phyloP scores from a whole-genome alignment of 2,113 vertebrate species.

The Otus sunia region DNA sequence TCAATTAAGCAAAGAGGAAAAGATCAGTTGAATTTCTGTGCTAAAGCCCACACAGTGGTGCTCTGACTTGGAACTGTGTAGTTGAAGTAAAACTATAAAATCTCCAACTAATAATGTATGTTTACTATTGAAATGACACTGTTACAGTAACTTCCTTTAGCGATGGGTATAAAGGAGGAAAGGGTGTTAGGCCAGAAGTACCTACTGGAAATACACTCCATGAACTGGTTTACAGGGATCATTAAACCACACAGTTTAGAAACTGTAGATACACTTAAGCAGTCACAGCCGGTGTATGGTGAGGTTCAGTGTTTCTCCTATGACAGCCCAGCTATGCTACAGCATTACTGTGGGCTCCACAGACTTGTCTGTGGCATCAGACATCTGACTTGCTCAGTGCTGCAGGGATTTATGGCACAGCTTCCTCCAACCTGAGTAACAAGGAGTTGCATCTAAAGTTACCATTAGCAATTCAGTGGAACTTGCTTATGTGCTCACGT shows the following conservation, averaged over 20 bases:
- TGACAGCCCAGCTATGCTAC: neutral
- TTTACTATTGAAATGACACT: neutral
- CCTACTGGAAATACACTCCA: neutral
- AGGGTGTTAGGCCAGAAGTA: neutral
- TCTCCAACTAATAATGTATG: neutral
- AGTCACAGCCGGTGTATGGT: neutral
- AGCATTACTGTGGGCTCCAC: neutral
- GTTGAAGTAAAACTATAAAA: neutral
- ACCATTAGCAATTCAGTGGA: neutral
- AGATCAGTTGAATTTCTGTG: neutral
- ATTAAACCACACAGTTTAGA: neutral
- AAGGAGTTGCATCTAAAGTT: neutral
- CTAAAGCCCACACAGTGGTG: neutral
- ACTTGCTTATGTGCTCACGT: neutral
- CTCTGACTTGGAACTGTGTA: neutral
- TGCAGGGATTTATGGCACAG: neutral
- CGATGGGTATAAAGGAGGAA: neutral
- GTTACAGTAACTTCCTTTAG: neutral
- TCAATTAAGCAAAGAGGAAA: neutral
- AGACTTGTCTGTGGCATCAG: neutral
- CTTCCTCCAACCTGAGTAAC: neutral
- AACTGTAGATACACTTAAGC: neutral
- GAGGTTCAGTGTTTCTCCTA: neutral
- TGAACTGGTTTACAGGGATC: neutral
- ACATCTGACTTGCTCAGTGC: rapidly evolving